These are phyloP conservation scores for Oncopodura yosiiana DNA, from an alignment of 1,140 invertebrate species.

Conservation along the genomic window DNA sequence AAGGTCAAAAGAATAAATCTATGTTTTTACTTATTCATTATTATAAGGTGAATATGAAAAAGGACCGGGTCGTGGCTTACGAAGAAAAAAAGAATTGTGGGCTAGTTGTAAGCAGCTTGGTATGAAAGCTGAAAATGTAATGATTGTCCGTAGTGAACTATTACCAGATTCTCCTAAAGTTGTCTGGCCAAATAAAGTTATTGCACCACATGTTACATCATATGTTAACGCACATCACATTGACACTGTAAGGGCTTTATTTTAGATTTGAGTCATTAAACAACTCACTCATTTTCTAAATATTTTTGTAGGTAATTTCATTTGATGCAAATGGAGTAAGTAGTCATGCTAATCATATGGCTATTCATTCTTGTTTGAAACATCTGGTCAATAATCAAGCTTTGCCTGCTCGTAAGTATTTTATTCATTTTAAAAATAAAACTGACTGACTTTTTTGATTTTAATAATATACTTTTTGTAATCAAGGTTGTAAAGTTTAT, in stretches of 20 bases:
- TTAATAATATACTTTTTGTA: slow-evolving; percentile 5
- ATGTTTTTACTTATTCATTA: not conserved
- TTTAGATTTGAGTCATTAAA: not conserved
- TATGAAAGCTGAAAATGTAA: slow-evolving; percentile 63
- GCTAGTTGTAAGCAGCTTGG: slow-evolving; percentile 64
- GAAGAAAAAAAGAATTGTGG: slow-evolving; percentile 66
- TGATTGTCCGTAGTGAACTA: slow-evolving; percentile 55
- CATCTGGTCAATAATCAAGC: slow-evolving; percentile 61
- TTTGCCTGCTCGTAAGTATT: slow-evolving; percentile 55
- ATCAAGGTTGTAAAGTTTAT: slow-evolving; percentile 10
- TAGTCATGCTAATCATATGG: slow-evolving; percentile 77
- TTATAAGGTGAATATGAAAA: slow-evolving; percentile 59
- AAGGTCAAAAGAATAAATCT: not conserved
- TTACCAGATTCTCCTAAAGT: slow-evolving; percentile 63
- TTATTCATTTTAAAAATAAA: not conserved
- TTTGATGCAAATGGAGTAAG: slow-evolving; percentile 87
- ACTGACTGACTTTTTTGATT: slow-evolving; percentile 20
- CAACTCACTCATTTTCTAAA: not conserved
- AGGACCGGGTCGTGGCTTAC: no score
- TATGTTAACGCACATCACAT: slow-evolving; percentile 63
- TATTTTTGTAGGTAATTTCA: slow-evolving; percentile 55
- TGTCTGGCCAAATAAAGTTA: slow-evolving; percentile 62
- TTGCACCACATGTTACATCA: slow-evolving; percentile 60
- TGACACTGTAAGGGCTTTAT: slow-evolving; percentile 48
- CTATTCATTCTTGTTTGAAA: slow-evolving; percentile 66